These are phyloP conservation scores for Callorhinus ursinus DNA, from an alignment of 2,113 vertebrate species.

Conservation along the genomic window DNA sequence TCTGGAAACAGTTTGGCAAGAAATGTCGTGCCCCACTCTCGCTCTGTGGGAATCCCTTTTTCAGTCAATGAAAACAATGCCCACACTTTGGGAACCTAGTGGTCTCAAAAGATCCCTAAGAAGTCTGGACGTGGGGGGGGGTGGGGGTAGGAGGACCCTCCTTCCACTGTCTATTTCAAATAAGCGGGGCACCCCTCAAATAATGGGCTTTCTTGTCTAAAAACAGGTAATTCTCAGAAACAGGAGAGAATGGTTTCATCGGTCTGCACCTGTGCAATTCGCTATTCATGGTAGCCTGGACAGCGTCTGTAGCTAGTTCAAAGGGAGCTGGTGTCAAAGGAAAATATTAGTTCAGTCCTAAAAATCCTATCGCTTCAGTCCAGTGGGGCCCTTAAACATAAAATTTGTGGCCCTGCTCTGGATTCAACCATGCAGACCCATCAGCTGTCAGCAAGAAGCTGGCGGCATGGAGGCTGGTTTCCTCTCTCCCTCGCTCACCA, in stretches of 20 bases:
- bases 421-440: not conserved
- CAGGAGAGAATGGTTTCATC: not conserved
- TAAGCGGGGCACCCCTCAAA: not conserved
- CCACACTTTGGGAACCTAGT: not conserved
- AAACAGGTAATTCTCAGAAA: not conserved
- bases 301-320: not conserved
- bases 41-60: not conserved
- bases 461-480: not conserved
- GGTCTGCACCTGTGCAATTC: not conserved
- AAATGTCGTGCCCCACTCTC: not conserved
- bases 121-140: not conserved
- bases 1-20: not conserved
- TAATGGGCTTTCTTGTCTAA: not conserved
- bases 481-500: not conserved
- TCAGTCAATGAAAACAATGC: not conserved
- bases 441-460: not conserved
- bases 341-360: conserved; percentile 20
- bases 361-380: not conserved
- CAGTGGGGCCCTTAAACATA: not conserved
- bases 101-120: not conserved
- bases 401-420: conserved; percentile 21
- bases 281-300: not conserved
- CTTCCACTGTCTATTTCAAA: not conserved
- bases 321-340: conserved; percentile 41
- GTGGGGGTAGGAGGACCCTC: too few species aligned